A percentile compares a stretch with the other conserved stretches of the same genome.
Evolutionary conservation across 2,888 invertebrate genomes (phyloP).

Genomic region (Rugalucina vietnamica): DNA sequence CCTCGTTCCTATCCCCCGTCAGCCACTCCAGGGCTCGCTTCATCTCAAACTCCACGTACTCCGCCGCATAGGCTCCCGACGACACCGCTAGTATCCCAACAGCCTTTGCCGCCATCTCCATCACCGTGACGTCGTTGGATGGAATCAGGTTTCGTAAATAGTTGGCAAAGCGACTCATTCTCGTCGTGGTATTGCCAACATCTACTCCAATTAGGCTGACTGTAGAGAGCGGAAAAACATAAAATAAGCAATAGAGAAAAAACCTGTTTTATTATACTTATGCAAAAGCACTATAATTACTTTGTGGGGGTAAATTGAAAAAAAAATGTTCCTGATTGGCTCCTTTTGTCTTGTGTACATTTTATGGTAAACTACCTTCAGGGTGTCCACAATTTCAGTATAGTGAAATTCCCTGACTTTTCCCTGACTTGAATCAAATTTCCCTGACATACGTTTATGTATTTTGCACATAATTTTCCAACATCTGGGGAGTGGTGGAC

Average conservation of each 20-base stretch:
- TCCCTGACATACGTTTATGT: no score
- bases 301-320: no score
- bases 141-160: constrained; percentile 95
- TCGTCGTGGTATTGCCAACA: constrained; percentile 94
- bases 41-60: constrained; percentile 99
- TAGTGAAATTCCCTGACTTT: no score
- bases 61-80: constrained; percentile 95
- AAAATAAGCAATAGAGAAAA: background rate
- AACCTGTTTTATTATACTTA: no score
- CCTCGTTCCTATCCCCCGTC: constrained; percentile 93
- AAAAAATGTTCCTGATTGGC: no score
- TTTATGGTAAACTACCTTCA: no score
- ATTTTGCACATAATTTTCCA: no score
- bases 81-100: constrained; percentile 94
- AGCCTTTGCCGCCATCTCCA: constrained; percentile 98
- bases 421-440: no score
- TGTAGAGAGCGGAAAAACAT: constrained; percentile 84
- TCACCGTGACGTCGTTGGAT: constrained; percentile 95
- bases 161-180: constrained; percentile 96
- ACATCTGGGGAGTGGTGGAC: no score
- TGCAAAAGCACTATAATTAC: no score
- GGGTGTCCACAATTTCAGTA: no score
- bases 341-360: no score
- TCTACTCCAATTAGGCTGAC: constrained; percentile 97
- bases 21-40: constrained; percentile 98